Base-by-base conservation (phyloP, 1,140 invertebrate species). In the Musca domestica region DNA sequence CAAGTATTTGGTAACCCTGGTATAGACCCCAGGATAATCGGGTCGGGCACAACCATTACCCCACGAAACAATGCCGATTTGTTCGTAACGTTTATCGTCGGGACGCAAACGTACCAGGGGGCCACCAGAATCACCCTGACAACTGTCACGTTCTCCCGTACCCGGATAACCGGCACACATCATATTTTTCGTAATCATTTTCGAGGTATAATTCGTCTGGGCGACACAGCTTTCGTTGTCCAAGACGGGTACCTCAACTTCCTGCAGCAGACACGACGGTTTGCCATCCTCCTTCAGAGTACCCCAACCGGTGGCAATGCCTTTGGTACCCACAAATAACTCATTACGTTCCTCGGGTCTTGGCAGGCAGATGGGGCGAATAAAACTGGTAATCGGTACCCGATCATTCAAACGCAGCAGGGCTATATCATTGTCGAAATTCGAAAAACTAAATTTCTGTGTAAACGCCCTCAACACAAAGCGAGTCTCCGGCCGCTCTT, bases 101-200 rank as follows among this genome's bases (percentile, higher is more conserved):
- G 86, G 83, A 76, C 88, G 86, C 80, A 90, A 86, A 0, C 88
- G 83, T 9, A 94, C 88, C 15, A 96, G 80, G 3, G 94, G 94
- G n/a, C 94, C 94, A 67, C 94, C 95, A 73, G 93, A 95, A 80
- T 97, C 94, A 19, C 94, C 94, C 91, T 95, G 93, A 76, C 93
- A 95, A 25, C 92, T 91, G 81, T 95, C 93, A 73, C 90, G 93
- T 52, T 87, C 84, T 12, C 93, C 93, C 6, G 84, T 83, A 17
- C 90, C 86, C 0, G 87, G 84, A 76, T 92, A 92, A 10, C 92
- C 93, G 22, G 92, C 93, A 75, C 93, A 95, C 76, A 95, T 73
- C 92, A 93, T 94, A 74, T 93, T 93, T 69, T 92, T 89, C 0
- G 91, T 91, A 65, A 95, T 94, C 88, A 92, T 91, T 41, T 87